phyloP scores from a whole-genome alignment of 2,888 invertebrate species.

The Tetanocera ferruginea region DNA sequence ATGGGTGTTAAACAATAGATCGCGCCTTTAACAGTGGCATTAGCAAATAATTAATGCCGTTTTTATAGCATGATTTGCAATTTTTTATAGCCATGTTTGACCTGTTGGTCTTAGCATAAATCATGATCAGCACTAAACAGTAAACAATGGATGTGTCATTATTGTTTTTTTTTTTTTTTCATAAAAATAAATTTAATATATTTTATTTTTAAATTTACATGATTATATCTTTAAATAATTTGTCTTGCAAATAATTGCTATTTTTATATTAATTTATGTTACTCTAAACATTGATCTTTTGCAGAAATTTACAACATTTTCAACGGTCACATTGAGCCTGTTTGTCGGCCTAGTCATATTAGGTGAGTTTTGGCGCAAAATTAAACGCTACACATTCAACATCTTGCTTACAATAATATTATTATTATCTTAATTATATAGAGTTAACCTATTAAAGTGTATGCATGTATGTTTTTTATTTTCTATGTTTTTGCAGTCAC shows the following conservation, averaged over 20 bases:
- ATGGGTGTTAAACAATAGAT: not conserved
- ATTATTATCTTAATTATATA: conserved; percentile 6
- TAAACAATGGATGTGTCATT: not conserved
- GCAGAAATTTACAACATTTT: conserved; percentile 93
- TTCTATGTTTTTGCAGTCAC: conserved; percentile 76
- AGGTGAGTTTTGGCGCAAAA: conserved; percentile 76
- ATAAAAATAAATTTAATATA: not conserved
- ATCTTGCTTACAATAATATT: not conserved
- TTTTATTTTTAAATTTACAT: not conserved
- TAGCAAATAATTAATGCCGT: not conserved
- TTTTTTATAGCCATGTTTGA: not conserved
- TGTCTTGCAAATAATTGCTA: too few relatives aligned
- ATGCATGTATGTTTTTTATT: not conserved
- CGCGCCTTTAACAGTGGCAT: not conserved
- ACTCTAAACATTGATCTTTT: conserved; percentile 40
- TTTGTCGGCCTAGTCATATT: conserved; percentile 94
- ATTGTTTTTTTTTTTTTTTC: conserved; percentile 16
- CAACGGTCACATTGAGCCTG: conserved; percentile 90
- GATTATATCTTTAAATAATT: too few relatives aligned
- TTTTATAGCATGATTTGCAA: conserved; percentile 17
- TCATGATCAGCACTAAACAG: not conserved
- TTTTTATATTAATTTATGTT: not conserved
- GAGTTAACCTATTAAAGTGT: not conserved
- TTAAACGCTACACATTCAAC: not conserved
- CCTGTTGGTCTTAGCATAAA: not conserved